Evolutionary conservation across 1,140 invertebrate genomes (phyloP), one percentile per base, ranked within the genome.

Genomic region (Hetaerina americana): DNA sequence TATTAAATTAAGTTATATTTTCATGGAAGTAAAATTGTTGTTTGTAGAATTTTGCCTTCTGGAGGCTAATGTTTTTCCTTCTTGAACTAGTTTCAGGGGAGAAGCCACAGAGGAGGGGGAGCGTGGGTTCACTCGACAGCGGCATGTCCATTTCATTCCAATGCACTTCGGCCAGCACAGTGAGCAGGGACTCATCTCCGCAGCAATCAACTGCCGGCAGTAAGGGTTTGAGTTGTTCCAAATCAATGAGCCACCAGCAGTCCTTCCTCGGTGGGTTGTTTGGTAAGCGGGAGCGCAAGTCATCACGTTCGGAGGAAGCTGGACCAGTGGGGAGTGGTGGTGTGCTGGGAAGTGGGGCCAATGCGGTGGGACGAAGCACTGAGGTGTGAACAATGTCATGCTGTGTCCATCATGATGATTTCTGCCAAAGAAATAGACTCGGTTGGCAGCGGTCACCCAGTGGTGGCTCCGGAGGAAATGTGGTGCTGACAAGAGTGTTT

Each of bases 61-160:
- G 40, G 22, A 57, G 40, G 22, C 40, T 22, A n/a, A 27, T 3
- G 5, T 5, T 69, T 10, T 69, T 69, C 26, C 28, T 6, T 5
- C 27, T 27, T 27, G 25, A 69, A 70, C 26, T 79, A 87, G 85
- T 87, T 81, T 81, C 84, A 81, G 87, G 86, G 77, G 91, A 92
- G 78, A 90, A 92, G 77, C 87, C 90, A 68, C 91, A 92, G 80
- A 75, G 73, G 71, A 88, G 94, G 77, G 93, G 93, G 74, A 96
- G 94, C 78, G 93, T 95, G 73, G 94, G 94, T 27, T 95, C 93
- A 1, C 82, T 96, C 77, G 95, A 97, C 82, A 95, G 93, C 80
- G 95, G 95, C 76, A 95, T 96, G 93, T 94, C 92, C 72, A 90
- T 93, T 75, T 92, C 91, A 31, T 94, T 93, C 85, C 91, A 92